Percentiles rank a stretch among this genome's conserved stretches.
Evolutionary conservation across 2,797 vertebrate species (phyloP).

Genomic region (Chrysocyon brachyurus): DNA sequence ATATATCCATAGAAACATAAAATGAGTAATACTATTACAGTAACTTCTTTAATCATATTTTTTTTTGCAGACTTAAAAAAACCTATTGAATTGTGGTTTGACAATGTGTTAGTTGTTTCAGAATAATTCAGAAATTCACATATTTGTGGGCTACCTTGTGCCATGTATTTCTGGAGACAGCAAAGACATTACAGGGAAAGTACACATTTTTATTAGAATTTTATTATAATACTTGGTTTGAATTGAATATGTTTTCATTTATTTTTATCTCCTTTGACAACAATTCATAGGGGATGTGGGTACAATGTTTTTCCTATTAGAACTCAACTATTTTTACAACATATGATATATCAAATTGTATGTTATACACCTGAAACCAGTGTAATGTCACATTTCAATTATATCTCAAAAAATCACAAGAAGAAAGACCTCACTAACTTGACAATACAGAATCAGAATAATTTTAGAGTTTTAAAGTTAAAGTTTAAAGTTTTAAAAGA

Average conservation of each 20-base stretch:
- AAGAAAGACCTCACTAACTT: neutral
- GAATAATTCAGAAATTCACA: constrained; percentile 15
- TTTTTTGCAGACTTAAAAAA: neutral
- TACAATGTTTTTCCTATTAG: neutral
- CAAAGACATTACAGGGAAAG: neutral
- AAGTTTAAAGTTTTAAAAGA: neutral
- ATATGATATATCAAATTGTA: neutral
- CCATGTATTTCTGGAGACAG: constrained; percentile 37
- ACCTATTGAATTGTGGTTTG: neutral
- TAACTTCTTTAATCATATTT: neutral
- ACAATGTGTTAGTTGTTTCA: neutral
- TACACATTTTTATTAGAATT: constrained; percentile 19
- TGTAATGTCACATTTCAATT: neutral
- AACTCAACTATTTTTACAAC: neutral
- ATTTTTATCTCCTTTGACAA: constrained; percentile 34
- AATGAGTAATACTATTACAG: neutral
- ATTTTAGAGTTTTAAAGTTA: constrained; percentile 12
- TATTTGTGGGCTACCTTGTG: neutral
- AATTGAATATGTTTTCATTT: constrained; percentile 24
- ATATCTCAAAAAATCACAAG: neutral
- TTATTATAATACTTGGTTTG: neutral
- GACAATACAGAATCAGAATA: neutral
- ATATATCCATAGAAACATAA: neutral
- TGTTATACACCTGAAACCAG: neutral
- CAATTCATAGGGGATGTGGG: neutral